Evolutionary conservation across 53 echinoderm and acorn worm genomes (phyloP).

Genomic region (Stichopus horrens): DNA sequence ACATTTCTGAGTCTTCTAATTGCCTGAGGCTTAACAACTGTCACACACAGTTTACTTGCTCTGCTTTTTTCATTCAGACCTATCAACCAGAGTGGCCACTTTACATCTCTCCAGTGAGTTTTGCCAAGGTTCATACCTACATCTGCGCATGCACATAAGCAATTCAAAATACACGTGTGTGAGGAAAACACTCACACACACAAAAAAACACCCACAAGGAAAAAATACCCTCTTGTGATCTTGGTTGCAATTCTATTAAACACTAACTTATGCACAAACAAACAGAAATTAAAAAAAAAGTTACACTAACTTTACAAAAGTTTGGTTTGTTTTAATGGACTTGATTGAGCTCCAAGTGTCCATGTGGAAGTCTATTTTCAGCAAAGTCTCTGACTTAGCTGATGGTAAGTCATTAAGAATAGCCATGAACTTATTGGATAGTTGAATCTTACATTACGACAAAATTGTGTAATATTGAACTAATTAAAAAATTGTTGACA

Average conservation of each 20-base stretch:
- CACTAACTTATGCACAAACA: not conserved
- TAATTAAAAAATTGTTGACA: too few species aligned
- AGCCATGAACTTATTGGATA: too few species aligned
- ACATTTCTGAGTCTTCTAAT: slow-evolving; percentile 7
- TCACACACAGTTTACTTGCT: not conserved
- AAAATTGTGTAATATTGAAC: too few species aligned
- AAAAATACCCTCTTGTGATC: not conserved
- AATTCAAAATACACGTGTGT: too few species aligned
- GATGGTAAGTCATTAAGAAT: too few species aligned
- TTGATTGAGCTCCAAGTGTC: too few species aligned
- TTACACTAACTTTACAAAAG: too few species aligned
- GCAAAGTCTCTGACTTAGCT: too few species aligned
- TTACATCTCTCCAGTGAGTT: not conserved
- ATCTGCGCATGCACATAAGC: not conserved
- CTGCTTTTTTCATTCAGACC: not conserved
- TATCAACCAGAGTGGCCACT: not conserved
- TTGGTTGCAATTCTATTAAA: not conserved
- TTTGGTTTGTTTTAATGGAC: too few species aligned
- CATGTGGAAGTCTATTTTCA: too few species aligned
- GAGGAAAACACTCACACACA: not conserved
- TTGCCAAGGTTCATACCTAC: not conserved
- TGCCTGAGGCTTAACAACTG: not conserved
- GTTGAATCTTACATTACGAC: too few species aligned
- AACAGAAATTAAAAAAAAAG: too few species aligned
- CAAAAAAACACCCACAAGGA: not conserved